Percentiles rank a stretch among this genome's conserved stretches.
Conservation (phyloP, 2,888 invertebrate genomes). For the Xanthorhoe spadicearia region DNA sequence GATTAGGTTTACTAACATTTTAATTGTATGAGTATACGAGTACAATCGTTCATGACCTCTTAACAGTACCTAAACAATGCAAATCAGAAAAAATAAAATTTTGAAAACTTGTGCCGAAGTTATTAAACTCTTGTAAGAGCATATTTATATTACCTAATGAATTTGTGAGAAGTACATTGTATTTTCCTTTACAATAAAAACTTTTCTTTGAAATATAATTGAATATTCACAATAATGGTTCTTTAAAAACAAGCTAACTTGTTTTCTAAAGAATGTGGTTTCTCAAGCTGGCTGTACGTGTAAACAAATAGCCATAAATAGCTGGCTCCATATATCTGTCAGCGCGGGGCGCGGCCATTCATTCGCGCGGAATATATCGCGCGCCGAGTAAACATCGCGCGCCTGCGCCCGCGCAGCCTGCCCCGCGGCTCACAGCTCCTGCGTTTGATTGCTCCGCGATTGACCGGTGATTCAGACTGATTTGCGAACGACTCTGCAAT, state of each 20-base stretch:
- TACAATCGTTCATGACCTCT: no score
- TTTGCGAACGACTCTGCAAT: constrained; percentile 6
- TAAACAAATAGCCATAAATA: constrained; percentile 28
- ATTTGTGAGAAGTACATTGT: no score
- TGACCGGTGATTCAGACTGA: constrained; percentile 14
- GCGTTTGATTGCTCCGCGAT: constrained; percentile 28
- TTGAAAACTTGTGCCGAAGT: no score
- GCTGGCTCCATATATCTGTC: constrained; percentile 30
- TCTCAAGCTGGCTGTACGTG: constrained; percentile 4
- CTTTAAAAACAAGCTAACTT: no score
- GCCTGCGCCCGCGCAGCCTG: constrained; percentile 60
- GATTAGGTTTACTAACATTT: no score
- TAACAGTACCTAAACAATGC: no score
- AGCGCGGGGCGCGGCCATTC: constrained; percentile 59
- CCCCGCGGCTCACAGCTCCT: constrained; percentile 40
- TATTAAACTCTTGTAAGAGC: no score
- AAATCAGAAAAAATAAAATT: no score
- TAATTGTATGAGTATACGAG: no score
- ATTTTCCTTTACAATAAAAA: no score
- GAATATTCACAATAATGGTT: no score
- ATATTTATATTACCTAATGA: no score
- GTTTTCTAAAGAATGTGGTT: not conserved
- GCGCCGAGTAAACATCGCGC: constrained; percentile 64
- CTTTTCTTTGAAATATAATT: not conserved
- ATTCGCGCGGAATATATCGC: constrained; percentile 72